Base-by-base conservation (phyloP, 2,888 invertebrate species). In the Latheticus oryzae region DNA sequence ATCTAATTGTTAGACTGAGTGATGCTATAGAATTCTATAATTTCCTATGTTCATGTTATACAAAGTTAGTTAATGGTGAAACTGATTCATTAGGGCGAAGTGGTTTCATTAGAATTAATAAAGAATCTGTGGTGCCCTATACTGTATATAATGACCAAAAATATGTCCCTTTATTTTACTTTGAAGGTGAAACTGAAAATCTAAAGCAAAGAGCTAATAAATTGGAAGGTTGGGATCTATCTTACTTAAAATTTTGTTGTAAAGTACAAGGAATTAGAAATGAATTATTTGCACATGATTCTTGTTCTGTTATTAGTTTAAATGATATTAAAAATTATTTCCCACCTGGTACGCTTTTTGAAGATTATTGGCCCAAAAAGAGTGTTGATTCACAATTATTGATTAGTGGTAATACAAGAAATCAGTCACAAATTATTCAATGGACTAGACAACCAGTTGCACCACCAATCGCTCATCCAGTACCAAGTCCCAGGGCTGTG, bases 331-430 rank as follows among this genome's bases (percentile, higher is more conserved):
- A 91, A 76, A 91, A 91, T 76, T 94, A 94, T 75, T 94, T 95
- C 71, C 93, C 93, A 0, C 90, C 90, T 4, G 92, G 92, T 13
- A 94, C 94, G 0, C 87, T 89, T 67, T 95, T 95, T 74, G 94
- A 95, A 75, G 93, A 94, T 71, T 95, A 94, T 77, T 95, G 95
- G 95, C 95, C 95, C 0, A 90, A 89, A 74, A 93, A 93, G 79
- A 90, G 91, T 54, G 87, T 91, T 62, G 93, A 93, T 71, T 88
- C 90, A 0, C 91, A 91, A 75, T 82, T 92, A 11, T 79, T 92
- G 33, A 86, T 91, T 67, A 85, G 84, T 42, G 86, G 87, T 55
- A 68, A 65, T 32, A 63, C 70, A 24, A 87, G 88, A 73, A 86
- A 86, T 54, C 76, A 78, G 30, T 76, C 73, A 21, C 77, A 77